A percentile compares a stretch with the other conserved stretches of the same genome.
phyloP scores from a whole-genome alignment of 1,140 invertebrate species.

The Bombyx mori region ASM3026992v2 NC_085122.1:1168501-1169000 shows the following conservation, averaged over 20 bases:
- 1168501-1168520: slow-evolving; percentile 62
- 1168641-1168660: slow-evolving; percentile 80
- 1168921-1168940: no score
- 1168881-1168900: no score
- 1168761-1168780: slow-evolving; percentile 78
- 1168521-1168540: slow-evolving; percentile 85
- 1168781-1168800: no score
- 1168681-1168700: slow-evolving; percentile 60
- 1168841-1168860: no score
- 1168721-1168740: slow-evolving; percentile 78
- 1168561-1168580: slow-evolving; percentile 9
- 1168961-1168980: no score
- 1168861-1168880: no score
- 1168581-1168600: slow-evolving; percentile 5
- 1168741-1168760: slow-evolving; percentile 88
- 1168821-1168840: no score
- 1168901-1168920: no score
- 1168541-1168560: background rate
- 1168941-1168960: no score
- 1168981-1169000: no score
- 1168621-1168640: slow-evolving; percentile 47
- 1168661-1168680: slow-evolving; percentile 75
- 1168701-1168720: slow-evolving; percentile 52
- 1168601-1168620: slow-evolving; percentile 12
- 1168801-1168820: no score